These are phyloP conservation scores for Diadegma fenestrale DNA, from an alignment of 2,888 invertebrate species.

Conservation along the genomic window DNA sequence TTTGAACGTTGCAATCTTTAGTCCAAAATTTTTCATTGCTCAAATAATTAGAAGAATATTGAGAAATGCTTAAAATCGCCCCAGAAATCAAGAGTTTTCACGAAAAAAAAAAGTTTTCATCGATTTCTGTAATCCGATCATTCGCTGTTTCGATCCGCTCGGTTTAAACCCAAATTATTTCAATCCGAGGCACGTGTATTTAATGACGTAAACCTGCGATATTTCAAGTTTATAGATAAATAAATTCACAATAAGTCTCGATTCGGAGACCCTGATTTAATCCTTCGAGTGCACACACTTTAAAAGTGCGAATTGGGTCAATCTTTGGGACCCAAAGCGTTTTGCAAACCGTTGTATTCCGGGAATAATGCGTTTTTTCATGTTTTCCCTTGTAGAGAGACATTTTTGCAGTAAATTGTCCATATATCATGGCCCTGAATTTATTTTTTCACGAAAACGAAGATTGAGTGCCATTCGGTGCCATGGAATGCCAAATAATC, in stretches of 20 bases:
- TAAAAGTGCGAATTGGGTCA: no score
- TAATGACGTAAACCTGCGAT: neutral
- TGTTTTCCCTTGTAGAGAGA: no score
- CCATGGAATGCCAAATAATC: no score
- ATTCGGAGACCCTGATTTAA: neutral
- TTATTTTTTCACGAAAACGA: no score
- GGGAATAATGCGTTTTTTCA: no score
- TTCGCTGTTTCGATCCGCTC: neutral
- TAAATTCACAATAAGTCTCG: neutral
- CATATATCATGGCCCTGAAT: no score
- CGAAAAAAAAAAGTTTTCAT: neutral
- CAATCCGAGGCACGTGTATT: conserved; percentile 3
- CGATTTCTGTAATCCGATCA: neutral
- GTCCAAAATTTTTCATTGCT: neutral
- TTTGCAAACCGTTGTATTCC: no score
- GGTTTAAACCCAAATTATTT: neutral
- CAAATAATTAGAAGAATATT: neutral
- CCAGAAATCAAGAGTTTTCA: neutral
- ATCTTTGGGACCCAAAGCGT: no score
- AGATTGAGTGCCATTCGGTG: no score
- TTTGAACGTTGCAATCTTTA: neutral
- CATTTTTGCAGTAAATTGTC: no score
- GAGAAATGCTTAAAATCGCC: neutral
- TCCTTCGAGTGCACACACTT: no score
- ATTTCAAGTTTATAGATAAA: neutral